Conservation (phyloP, 2,797 vertebrate species). For the Heliangelus exortis region DNA sequence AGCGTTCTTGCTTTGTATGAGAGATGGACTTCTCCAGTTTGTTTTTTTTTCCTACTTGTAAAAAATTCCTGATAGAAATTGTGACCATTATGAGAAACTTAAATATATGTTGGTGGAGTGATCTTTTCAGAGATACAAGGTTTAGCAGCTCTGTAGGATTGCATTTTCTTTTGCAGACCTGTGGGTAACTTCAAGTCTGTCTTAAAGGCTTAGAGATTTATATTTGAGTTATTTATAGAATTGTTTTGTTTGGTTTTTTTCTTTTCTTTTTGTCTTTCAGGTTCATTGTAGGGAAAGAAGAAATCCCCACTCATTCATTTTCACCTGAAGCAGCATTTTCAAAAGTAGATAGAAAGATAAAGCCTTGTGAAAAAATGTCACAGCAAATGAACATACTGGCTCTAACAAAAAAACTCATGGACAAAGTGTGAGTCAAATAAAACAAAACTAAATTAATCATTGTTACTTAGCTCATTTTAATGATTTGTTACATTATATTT, state of each 20-base stretch:
- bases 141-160: neutral
- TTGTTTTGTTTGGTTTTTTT: neutral
- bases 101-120: neutral
- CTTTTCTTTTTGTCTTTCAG: conserved; percentile 69
- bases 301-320: conserved; percentile 89
- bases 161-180: neutral
- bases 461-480: neutral
- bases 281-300: conserved; percentile 97
- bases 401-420: conserved; percentile 85
- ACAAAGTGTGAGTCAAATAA: conserved; percentile 86
- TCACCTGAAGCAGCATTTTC: conserved; percentile 78
- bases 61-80: neutral
- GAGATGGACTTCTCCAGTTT: neutral
- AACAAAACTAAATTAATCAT: accelerated
- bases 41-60: neutral
- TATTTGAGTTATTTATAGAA: neutral
- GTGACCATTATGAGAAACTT: neutral
- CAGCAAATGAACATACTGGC: conserved; percentile 77
- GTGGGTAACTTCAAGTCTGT: neutral
- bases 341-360: conserved; percentile 72
- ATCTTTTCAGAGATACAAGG: neutral
- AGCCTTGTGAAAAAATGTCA: conserved; percentile 52
- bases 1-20: neutral
- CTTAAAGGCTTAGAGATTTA: neutral
- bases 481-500: neutral